Evolutionary conservation across 2,888 invertebrate genomes (phyloP).

Genomic region (Folsomia candida): DNA sequence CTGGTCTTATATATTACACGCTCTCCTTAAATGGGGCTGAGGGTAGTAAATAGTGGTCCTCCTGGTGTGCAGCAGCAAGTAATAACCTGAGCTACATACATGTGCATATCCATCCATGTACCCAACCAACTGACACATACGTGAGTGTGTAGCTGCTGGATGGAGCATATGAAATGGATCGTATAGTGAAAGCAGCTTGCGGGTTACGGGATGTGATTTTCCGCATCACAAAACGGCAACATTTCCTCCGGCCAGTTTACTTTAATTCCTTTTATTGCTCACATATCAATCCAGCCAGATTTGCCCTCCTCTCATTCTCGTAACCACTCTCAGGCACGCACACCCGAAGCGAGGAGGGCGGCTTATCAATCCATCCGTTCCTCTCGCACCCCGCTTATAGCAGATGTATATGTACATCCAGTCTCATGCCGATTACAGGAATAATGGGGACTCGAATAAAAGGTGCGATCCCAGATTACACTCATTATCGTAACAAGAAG

Average conservation of each 20-base stretch:
- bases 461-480: background rate
- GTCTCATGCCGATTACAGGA: background rate
- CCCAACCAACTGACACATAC: too few relatives aligned
- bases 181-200: background rate
- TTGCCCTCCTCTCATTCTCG: background rate
- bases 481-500: background rate
- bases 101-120: too few relatives aligned
- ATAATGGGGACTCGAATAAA: background rate
- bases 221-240: background rate
- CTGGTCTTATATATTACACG: too few relatives aligned
- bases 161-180: too few relatives aligned
- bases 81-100: too few relatives aligned
- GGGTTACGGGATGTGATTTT: background rate
- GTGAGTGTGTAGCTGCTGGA: too few relatives aligned
- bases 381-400: too few relatives aligned
- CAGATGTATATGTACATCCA: too few relatives aligned
- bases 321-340: background rate
- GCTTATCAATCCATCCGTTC: background rate
- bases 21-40: too few relatives aligned
- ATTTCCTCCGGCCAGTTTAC: background rate
- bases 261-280: background rate
- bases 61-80: too few relatives aligned
- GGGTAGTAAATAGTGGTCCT: too few relatives aligned
- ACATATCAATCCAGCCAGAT: background rate
- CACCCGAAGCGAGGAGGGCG: background rate